Percentiles rank a stretch among this genome's conserved stretches.
phyloP scores from a whole-genome alignment of 2,888 invertebrate species.

The Furcula furcula region DNA sequence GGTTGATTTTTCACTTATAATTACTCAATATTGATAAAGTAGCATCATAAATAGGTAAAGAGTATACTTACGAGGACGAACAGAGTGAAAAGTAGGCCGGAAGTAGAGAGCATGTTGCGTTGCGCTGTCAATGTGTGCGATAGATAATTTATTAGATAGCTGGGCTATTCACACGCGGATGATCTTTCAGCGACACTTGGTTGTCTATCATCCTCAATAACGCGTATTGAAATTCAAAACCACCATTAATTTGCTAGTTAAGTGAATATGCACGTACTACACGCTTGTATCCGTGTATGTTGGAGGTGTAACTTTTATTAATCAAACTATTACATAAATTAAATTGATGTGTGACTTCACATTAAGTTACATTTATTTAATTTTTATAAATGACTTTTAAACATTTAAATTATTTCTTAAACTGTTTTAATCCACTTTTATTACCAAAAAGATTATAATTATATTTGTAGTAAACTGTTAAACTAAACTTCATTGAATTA shows the following conservation, averaged over 20 bases:
- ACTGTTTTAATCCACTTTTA: no score
- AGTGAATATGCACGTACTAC: constrained; percentile 15
- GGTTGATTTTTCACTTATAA: constrained; percentile 12
- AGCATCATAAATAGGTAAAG: constrained; percentile 29
- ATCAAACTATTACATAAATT: no score
- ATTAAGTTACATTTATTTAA: no score
- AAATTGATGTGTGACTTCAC: no score
- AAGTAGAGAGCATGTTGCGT: constrained; percentile 47
- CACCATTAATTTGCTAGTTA: constrained; percentile 15
- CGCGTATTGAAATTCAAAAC: constrained; percentile 31
- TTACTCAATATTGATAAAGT: constrained; percentile 12
- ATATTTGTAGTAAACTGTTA: no score
- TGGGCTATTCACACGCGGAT: constrained; percentile 36
- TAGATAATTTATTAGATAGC: constrained; percentile 40
- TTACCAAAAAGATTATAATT: no score
- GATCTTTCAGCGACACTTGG: constrained; percentile 34
- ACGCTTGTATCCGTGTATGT: constrained; percentile 14
- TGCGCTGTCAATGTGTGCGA: constrained; percentile 31
- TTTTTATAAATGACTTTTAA: no score
- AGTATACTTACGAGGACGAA: constrained; percentile 57
- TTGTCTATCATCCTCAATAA: constrained; percentile 28
- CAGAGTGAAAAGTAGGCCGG: constrained; percentile 49
- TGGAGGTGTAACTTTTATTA: constrained; percentile 4
- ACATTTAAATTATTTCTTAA: no score
- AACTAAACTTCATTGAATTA: no score